Base-by-base conservation (phyloP, 2,888 invertebrate species). In the Drosophila crucigera region DNA sequence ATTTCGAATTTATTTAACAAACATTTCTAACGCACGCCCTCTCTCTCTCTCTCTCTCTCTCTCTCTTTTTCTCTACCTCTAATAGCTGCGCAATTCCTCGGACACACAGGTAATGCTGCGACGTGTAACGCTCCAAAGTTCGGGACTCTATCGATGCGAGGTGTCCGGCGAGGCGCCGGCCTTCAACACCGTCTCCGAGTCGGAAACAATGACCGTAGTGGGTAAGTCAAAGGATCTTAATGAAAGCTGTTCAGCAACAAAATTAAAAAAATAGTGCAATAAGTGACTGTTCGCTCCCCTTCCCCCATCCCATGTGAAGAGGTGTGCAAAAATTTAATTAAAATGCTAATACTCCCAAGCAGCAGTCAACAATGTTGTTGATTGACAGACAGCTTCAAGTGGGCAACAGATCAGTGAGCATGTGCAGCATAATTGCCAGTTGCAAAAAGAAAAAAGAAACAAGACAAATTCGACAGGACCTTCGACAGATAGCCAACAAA, bases 161-260 rank as follows among this genome's bases (percentile, higher is more conserved):
- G 96, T 97, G 70, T 96, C 96, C 22, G 97, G 96, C 19, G 96
- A 97, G 92, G 95, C 96, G 68, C 96, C 97, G 19, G 95, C 96
- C 73, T 97, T 97, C 93, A 96, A 95, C 82, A 96, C 96, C 16
- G 96, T 96, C 63, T 95, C 95, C 41, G 96, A 96, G 91, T 96
- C 96, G 91, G 95, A 95, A 50, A 96, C 96, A 91, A 96, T 96
- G 96, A 94, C 95, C 77, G 96, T 96, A 84, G 96, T 96, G 77
- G 96, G 96, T 96, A 94, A 94, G 95, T 94, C 78, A 22, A 41
- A 16, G 22, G 47, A 39, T 30, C 22, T 25, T 67, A 73, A 74
- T 67, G 61, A 35, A 75, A 62, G 25, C 33, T 49, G 41, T 14
- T 22, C 25, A 3, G 25, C 47, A 66, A 58, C 28, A 37, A 39